Base-by-base conservation (phyloP, 92 coral and sea anemone genomes). In the Umimayanthus chanpuru region DNA sequence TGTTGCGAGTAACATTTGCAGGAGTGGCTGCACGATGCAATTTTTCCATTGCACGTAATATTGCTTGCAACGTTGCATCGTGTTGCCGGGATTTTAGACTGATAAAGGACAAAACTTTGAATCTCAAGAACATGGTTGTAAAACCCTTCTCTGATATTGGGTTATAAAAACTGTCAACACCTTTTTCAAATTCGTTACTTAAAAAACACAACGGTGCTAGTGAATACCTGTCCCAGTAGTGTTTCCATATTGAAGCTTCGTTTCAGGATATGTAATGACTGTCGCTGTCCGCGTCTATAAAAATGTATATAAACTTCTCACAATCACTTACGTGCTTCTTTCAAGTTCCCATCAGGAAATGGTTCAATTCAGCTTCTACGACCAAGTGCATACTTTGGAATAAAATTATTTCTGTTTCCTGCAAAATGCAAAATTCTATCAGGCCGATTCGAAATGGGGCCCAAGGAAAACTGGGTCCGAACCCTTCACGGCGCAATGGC, bases 251-350 rank as follows among this genome's bases (percentile, higher is more conserved):
- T 28, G 30, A 71, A 3, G 76, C 30, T 71, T 71, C 38, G 76
- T 71, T 71, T n/a, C 38, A n/a, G 36, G 76, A 15, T n/a, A 71
- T 71, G 40, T 73, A 73, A 73, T n/a, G 2, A 73, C 47, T 4
- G 78, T 73, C 78, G 20, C 78, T 25, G 78, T 25, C 40, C 40
- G 23, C 11, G 15, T 30, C n/a, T 75, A 14, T 30, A 75, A 38
- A 75, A 30, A 75, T 61, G 68, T 61, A 36, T 30, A 75, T 30
- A 75, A 30, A 75, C 79, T 75, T 75, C 79, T 75, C 79, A 21
- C 79, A 75, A 75, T 75, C 79, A 75, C 79, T 75, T 75, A 75
- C 79, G 79, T 75, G 44, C 79, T 40, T 75, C 79, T 75, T 75
- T 75, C 50, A 75, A 75, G 53, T 75, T 75, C 4, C 79, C 29